A percentile compares a stretch with the other conserved stretches of the same genome.
Evolutionary conservation across 2,888 invertebrate genomes (phyloP).

Genomic region (Timandra comae): DNA sequence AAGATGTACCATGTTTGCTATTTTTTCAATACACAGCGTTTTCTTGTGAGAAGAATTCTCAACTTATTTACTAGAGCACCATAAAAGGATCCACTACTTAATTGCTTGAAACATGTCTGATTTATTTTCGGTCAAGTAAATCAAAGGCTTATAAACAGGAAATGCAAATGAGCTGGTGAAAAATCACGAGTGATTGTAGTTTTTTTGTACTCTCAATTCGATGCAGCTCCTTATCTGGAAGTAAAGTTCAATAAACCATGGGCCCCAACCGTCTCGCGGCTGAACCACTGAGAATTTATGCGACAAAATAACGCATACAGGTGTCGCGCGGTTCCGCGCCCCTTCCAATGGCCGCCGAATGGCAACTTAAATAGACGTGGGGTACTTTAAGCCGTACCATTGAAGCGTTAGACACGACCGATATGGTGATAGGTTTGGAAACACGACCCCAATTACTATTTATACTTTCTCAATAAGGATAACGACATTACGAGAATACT

Average conservation of each 20-base stretch:
- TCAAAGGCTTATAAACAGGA: slow-evolving; percentile 31
- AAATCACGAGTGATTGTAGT: slow-evolving; percentile 47
- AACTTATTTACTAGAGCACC: slow-evolving; percentile 30
- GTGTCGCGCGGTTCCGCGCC: slow-evolving; percentile 60
- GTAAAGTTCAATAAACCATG: slow-evolving; percentile 66
- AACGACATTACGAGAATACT: slow-evolving; percentile 71
- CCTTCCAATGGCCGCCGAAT: slow-evolving; percentile 60
- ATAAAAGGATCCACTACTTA: slow-evolving; percentile 51
- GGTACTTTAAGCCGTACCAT: slow-evolving; percentile 50
- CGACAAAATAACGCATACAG: slow-evolving; percentile 73
- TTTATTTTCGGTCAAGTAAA: slow-evolving; percentile 44
- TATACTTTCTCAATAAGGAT: slow-evolving; percentile 67
- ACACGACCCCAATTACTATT: slow-evolving; percentile 68
- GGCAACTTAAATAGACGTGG: slow-evolving; percentile 60
- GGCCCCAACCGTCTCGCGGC: slow-evolving; percentile 45
- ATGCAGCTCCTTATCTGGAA: slow-evolving; percentile 54
- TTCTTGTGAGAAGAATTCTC: slow-evolving; percentile 19
- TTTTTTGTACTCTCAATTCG: slow-evolving; percentile 50
- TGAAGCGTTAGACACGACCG: slow-evolving; percentile 60
- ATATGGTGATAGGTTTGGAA: slow-evolving; percentile 50
- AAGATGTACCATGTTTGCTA: slow-evolving; percentile 25
- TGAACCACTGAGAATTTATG: slow-evolving; percentile 67
- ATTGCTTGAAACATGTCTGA: slow-evolving; percentile 55
- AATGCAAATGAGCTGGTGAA: slow-evolving; percentile 54
- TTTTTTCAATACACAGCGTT: slow-evolving; percentile 24